Base-by-base conservation (phyloP, 1,140 invertebrate species). In the Drosophila mojavensis region DNA sequence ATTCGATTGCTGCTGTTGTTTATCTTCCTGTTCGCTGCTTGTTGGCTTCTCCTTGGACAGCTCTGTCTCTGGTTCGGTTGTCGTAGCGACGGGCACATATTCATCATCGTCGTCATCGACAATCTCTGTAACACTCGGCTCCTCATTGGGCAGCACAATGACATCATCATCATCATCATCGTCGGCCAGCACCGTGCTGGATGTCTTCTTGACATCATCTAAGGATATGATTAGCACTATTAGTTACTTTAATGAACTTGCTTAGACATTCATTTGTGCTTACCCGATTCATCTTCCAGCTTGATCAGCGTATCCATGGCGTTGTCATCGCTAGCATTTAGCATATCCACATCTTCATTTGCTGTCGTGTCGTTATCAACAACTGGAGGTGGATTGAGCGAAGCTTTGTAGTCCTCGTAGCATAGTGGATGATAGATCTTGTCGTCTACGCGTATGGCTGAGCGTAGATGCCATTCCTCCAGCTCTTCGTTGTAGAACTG, bases 401-500 rank as follows among this genome's bases (percentile, higher is more conserved):
- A 85, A 9, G 78, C 39, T 94, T 97, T 96, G 81, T 96, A 96
- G 93, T 98, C 98, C 79, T 98, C 96, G 79, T 97, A 96, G 92
- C 98, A 99, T 24, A 97, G 92, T 0, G 97, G 97, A 94, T 99
- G 98, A 91, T 97, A 98, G 83, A 96, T 96, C 80, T 95, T 95
- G 1, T 94, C 95, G 41, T 98, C 95, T 43, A 96, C 95, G 20
- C 94, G 93, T 4, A 98, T 93, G 0, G 98, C 97, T 88, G 97
- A 96, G 63, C 95, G 94, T 6, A 99, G 93, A 90, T 98, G 97
- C 98, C 98, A 99, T 91, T 98, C 98, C 92, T 99, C 98, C 59
- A 96, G 96, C 83, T 99, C 98, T 93, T 99, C 97, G 89, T 98
- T 96, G 93, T 97, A 99, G 93, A 98, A 98, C 91, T 97, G 95